phyloP scores from a whole-genome alignment of 2,888 invertebrate species.

The Macrophya alboannulata region DNA sequence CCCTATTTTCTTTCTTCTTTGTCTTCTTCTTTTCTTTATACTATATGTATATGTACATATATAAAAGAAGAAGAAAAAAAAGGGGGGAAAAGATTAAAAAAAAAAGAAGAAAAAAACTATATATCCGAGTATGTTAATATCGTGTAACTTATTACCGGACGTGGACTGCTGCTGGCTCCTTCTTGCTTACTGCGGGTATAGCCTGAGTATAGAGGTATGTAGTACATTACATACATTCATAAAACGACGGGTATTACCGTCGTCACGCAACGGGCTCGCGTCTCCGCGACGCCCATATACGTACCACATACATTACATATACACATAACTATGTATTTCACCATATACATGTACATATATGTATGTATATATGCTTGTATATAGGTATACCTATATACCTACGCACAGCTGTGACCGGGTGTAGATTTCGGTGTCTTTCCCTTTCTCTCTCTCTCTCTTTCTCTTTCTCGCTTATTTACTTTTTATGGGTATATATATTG shows the following conservation, averaged over 20 bases:
- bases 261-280: constrained; percentile 11
- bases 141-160: constrained; percentile 51
- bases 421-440: constrained; percentile 35
- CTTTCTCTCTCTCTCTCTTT: neutral
- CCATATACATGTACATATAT: neutral
- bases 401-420: neutral
- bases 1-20: neutral
- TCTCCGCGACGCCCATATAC: constrained; percentile 9
- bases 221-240: neutral
- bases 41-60: no score
- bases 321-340: no score
- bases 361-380: neutral
- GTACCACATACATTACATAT: neutral
- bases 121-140: constrained; percentile 42
- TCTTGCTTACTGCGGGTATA: constrained; percentile 23
- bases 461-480: neutral
- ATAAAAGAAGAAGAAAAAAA: no score
- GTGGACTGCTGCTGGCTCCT: constrained; percentile 50
- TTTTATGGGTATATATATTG: neutral
- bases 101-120: neutral
- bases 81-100: neutral
- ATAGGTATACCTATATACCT: no score
- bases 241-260: constrained; percentile 27
- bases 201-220: neutral
- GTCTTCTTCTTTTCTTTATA: neutral